Percentiles rank a stretch among this genome's conserved stretches.
Evolutionary conservation across 2,113 vertebrate genomes (phyloP).

Genomic region (Anhinga rufa): DNA sequence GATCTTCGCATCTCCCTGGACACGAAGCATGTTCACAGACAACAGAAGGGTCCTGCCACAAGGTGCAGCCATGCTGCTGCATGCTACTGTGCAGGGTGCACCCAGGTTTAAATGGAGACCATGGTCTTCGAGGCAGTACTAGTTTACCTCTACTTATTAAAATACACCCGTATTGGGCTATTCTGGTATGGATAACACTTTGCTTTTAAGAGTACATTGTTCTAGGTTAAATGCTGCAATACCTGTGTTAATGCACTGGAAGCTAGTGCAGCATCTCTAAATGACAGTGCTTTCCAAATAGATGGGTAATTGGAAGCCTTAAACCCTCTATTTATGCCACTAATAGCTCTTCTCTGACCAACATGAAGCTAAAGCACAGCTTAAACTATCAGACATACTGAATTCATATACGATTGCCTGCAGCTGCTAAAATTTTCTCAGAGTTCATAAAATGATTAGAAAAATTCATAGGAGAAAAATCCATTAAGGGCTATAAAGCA

Average conservation of each 20-base stretch:
- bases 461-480: constrained; percentile 21
- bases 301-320: not conserved
- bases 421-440: not conserved
- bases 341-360: not conserved
- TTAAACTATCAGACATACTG: not conserved
- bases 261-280: not conserved
- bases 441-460: constrained; percentile 24
- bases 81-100: not conserved
- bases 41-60: not conserved
- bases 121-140: not conserved
- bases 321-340: not conserved
- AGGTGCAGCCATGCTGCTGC: not conserved
- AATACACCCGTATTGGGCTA: not conserved
- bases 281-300: not conserved
- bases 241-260: not conserved
- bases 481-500: not conserved
- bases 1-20: not conserved
- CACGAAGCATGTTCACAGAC: not conserved
- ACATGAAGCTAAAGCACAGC: not conserved
- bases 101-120: not conserved
- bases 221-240: not conserved
- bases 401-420: not conserved
- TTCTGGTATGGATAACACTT: not conserved
- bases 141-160: not conserved
- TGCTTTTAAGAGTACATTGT: not conserved